These are phyloP conservation scores for Epizoanthus scotinus DNA, from an alignment of 92 coral and sea anemone genomes.

Conservation along the genomic window DNA sequence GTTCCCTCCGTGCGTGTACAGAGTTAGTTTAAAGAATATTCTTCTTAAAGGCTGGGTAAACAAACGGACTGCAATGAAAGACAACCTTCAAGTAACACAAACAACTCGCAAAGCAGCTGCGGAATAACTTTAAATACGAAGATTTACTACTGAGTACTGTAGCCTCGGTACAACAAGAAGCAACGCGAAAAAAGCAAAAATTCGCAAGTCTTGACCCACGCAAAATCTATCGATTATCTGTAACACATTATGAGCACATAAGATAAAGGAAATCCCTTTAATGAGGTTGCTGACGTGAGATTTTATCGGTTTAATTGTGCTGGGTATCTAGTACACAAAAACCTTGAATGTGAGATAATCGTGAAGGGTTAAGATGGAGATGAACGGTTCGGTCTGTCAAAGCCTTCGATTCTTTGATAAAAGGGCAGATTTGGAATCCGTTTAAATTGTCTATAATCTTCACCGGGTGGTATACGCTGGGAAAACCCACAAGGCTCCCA, in stretches of 20 bases:
- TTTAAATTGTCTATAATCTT: constrained; percentile 21
- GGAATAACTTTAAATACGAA: neutral
- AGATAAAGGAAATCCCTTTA: constrained; percentile 31
- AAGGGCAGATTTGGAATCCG: constrained; percentile 1
- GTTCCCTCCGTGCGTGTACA: constrained; percentile 20
- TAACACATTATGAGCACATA: neutral
- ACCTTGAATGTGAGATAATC: neutral
- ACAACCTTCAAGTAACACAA: constrained; percentile 52
- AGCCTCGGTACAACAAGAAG: constrained; percentile 1
- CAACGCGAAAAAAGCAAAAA: neutral
- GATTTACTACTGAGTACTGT: neutral
- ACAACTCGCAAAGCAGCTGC: constrained; percentile 46
- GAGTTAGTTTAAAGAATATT: constrained; percentile 22
- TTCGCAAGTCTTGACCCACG: neutral
- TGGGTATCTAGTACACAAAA: neutral
- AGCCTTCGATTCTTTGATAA: neutral
- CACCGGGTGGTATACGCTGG: constrained; percentile 28
- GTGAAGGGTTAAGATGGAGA: neutral
- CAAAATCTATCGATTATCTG: neutral
- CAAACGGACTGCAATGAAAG: constrained; percentile 47
- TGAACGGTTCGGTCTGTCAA: neutral
- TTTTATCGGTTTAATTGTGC: constrained; percentile 19
- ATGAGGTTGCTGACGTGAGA: constrained; percentile 11
- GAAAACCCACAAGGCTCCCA: neutral
- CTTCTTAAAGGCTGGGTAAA: constrained; percentile 54